Evolutionary conservation across 2,797 vertebrate genomes (phyloP), one percentile per base, ranked within the genome.

Genomic region (Galagoides demidoff): DNA sequence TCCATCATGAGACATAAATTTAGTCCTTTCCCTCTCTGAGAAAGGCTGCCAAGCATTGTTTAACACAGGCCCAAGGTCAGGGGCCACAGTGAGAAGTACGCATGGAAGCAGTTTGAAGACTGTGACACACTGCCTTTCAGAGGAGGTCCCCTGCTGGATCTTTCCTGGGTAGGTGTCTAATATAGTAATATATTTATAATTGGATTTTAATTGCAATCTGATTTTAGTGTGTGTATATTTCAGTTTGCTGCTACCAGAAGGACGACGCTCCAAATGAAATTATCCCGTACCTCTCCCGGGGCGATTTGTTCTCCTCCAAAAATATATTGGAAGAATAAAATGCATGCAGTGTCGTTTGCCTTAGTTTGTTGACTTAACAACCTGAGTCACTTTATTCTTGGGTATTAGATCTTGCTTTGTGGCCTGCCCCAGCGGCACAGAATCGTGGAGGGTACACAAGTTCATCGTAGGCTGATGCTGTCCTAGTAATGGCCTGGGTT

Each of bases 201-300:
- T 97, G 96, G 92, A 94, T 97, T 98, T 98, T 97, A 93, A 6
- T 95, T 86, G 96, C 95, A 92, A 88, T 97, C 92, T 90, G 95
- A 94, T 97, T 97, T 96, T 89, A 86, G 97, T 90, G 37, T 94
- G 92, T 95, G 59, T 94, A 0, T 92, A 85, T 92, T 96, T 97
- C 63, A 34, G 68, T 96, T 83, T 93, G 52, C 96, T 20, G 68
- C 85, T 95, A 92, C 87, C 96, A 93, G 57, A 92, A 90, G 86
- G 89, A 97, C 78, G 61, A 3, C 74, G 64, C 90, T 92, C 13
- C 63, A 84, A 95, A 95, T 96, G 94, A 95, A 77, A 55, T 79
- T 97, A 92, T 94, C 68, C 59, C 86, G 7, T 86, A 52, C 83
- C 78, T 34, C 88, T 96, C 96, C 92, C 89, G 93, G 23, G 10